These are phyloP conservation scores for Carettochelys insculpta DNA, from an alignment of 2,113 vertebrate genomes.

Conservation along the genomic window DNA sequence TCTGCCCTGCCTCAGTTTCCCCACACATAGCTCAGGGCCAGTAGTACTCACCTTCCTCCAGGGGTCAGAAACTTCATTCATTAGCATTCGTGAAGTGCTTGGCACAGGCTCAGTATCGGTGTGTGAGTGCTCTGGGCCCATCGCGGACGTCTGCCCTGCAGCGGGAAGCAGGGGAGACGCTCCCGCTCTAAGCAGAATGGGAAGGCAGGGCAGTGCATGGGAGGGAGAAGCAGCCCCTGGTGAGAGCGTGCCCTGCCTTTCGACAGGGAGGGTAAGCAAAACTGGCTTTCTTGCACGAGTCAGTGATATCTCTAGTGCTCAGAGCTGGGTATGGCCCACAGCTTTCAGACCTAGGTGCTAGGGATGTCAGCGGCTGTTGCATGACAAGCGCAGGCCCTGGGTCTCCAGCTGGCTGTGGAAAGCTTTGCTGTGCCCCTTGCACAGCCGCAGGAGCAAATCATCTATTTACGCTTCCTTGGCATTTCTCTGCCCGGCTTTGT, in stretches of 20 bases:
- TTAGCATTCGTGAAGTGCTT: neutral
- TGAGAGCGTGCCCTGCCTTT: neutral
- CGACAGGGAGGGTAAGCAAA: neutral
- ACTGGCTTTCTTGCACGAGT: neutral
- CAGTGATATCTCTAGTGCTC: neutral
- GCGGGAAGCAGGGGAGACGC: no score
- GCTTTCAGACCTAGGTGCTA: fast-evolving
- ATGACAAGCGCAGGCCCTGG: fast-evolving
- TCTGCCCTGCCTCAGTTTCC: neutral
- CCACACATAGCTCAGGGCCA: neutral
- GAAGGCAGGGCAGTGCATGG: neutral
- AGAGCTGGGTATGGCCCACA: fast-evolving
- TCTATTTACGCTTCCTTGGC: slow-evolving; percentile 11
- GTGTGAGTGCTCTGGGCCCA: neutral
- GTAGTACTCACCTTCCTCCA: neutral
- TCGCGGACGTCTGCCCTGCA: neutral
- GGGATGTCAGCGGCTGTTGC: neutral
- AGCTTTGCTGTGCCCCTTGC: neutral
- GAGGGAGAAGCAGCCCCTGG: neutral
- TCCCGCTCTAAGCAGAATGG: no score
- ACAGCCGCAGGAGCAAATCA: neutral
- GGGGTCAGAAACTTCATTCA: neutral
- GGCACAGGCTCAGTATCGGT: no score
- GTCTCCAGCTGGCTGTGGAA: neutral
- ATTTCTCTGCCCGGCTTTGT: neutral